Base-by-base conservation (phyloP, 2,113 vertebrate genomes). In the Bolborhynchus lineola region DNA sequence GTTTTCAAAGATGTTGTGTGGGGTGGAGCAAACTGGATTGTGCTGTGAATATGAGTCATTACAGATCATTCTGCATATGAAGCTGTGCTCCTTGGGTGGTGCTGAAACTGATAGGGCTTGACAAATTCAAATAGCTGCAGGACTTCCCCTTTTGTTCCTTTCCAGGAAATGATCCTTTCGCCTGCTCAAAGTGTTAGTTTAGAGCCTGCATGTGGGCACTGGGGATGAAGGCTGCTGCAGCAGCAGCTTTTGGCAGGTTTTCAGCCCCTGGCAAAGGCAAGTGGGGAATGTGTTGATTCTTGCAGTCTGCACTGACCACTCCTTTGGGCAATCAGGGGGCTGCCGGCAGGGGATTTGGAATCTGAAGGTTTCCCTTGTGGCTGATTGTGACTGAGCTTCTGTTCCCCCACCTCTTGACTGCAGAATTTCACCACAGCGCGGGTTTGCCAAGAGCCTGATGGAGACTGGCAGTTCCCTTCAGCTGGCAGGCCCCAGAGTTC, bases 81-180 rank as follows among this genome's bases (percentile, higher is more conserved):
- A 80, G 65, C 57, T 44, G 42, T 16, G 71, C 26, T 55, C 57
- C 52, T 44, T 41, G 83, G 60, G 78, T 50, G 75, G 93, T 68
- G 4, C 74, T 55, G 80, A 78, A 92, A 82, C 75, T 3, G 16
- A 31, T 37, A 69, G 86, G 42, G 39, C 39, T 55, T 46, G 90
- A 78, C 46, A 55, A n/a, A 84, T 64, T 78, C 65, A 81, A 49
- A 91, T 69, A 49, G 76, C 90, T 88, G 67, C 76, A 86, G 95
- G 87, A 82, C 41, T 93, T 96, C 87, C 95, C 93, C 93, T 88
- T 67, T 78, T 75, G 76, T 79, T 62, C 88, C 88, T 88, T 75
- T 62, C 70, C 90, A 92, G 74, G 90, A 88, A 90, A 39, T 21
- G 25, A 13, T n/a, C 13, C 1, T 41, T 72, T 81, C 55, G 63